Evolutionary conservation across 2,797 vertebrate species (phyloP).

Genomic region (Orientallactaga sibirica): DNA sequence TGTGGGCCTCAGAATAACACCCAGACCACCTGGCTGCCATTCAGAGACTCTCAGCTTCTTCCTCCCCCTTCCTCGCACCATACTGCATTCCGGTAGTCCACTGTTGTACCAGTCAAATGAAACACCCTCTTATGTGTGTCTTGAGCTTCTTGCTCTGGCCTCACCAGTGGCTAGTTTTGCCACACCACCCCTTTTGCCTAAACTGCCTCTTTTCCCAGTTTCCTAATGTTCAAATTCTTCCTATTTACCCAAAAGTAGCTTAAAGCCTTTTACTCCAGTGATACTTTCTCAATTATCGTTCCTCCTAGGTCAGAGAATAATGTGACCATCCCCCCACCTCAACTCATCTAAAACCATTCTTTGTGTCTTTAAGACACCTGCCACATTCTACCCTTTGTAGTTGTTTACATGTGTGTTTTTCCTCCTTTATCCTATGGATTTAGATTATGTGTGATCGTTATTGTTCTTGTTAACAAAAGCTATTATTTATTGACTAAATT

Average conservation of each 20-base stretch:
- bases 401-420: neutral
- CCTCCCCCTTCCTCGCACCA: fast-evolving
- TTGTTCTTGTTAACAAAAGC: neutral
- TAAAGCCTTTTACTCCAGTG: neutral
- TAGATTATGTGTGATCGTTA: neutral
- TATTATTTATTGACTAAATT: neutral
- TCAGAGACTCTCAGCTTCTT: too few relatives aligned
- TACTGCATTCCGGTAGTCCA: too few relatives aligned
- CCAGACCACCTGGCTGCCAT: neutral
- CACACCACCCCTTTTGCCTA: too few relatives aligned
- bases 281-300: fast-evolving
- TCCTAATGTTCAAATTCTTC: neutral
- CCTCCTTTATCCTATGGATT: neutral
- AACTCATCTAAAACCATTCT: neutral
- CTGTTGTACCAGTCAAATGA: neutral
- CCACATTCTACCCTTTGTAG: fast-evolving
- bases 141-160: neutral
- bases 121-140: neutral
- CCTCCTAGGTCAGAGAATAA: neutral
- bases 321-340: too few relatives aligned
- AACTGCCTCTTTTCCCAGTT: neutral
- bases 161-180: neutral
- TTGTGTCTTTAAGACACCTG: fast-evolving
- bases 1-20: neutral
- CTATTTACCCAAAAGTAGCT: neutral